These are phyloP conservation scores for Andrena cerasifolii DNA, from an alignment of 1,140 invertebrate genomes.

Conservation along the genomic window DNA sequence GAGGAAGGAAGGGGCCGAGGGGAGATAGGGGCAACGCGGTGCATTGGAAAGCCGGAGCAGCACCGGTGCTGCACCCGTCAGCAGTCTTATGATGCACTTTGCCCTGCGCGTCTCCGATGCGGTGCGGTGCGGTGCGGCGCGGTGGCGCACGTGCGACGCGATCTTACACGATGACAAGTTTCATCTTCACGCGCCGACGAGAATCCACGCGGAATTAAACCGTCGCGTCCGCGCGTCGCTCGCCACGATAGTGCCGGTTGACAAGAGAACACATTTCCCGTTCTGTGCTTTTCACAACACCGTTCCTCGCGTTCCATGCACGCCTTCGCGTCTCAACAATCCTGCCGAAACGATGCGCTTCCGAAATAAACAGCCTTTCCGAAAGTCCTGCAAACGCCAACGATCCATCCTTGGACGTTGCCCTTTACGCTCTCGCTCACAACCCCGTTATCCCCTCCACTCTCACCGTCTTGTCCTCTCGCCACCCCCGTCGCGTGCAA, in stretches of 20 bases:
- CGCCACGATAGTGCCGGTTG: constrained; percentile 19
- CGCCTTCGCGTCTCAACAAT: neutral
- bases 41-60: constrained; percentile 68
- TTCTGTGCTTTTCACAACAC: constrained; percentile 6
- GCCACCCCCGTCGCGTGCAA: constrained; percentile 33
- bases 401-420: constrained; percentile 65
- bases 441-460: constrained; percentile 17
- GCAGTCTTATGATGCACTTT: constrained; percentile 74
- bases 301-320: neutral
- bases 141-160: constrained; percentile 46
- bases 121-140: too few relatives aligned
- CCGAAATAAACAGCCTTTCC: neutral
- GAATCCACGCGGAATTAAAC: constrained; percentile 15
- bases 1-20: constrained; percentile 26
- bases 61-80: constrained; percentile 62
- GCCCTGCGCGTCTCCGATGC: constrained; percentile 63
- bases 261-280: constrained; percentile 14
- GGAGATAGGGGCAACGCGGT: constrained; percentile 43
- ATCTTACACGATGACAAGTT: constrained; percentile 19
- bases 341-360: too few relatives aligned
- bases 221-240: neutral
- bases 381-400: constrained; percentile 13
- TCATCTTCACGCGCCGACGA: constrained; percentile 20
- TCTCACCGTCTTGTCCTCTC: neutral
- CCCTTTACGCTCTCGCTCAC: constrained; percentile 55